Percentiles rank a stretch among this genome's conserved stretches.
phyloP scores from a whole-genome alignment of 2,113 vertebrate genomes.

The Oreochromis aureus region DNA sequence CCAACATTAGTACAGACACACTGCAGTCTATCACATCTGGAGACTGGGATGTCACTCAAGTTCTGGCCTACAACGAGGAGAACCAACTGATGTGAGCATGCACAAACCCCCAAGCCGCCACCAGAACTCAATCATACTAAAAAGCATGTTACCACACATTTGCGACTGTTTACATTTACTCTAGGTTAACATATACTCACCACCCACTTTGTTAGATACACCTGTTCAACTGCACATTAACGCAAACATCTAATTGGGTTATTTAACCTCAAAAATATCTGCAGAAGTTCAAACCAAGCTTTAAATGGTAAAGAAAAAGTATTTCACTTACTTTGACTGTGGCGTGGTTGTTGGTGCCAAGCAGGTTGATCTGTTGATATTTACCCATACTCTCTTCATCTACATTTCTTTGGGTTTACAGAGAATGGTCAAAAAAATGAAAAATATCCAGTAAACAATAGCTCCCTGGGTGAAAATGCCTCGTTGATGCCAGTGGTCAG shows the following conservation, averaged over 20 bases:
- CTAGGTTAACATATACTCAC: background rate
- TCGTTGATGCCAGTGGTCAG: background rate
- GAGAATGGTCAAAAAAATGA: fast-evolving
- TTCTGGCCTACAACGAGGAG: slow-evolving; percentile 88
- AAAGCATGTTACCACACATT: background rate
- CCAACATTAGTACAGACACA: slow-evolving; percentile 88
- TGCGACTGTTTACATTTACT: background rate
- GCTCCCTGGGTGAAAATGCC: background rate
- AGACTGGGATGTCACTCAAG: slow-evolving; percentile 92
- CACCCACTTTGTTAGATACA: background rate
- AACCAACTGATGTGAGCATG: slow-evolving; percentile 85
- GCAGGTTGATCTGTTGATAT: background rate
- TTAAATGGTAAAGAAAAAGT: background rate
- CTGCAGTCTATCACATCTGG: slow-evolving; percentile 93
- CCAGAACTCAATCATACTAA: background rate
- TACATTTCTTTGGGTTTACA: fast-evolving
- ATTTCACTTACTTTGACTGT: background rate
- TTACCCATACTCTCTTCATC: background rate
- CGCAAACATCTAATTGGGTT: fast-evolving
- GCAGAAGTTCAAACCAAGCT: background rate
- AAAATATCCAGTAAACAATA: background rate
- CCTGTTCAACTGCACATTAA: background rate
- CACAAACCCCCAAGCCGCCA: background rate
- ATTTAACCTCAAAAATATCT: fast-evolving
- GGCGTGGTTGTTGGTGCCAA: no score